phyloP scores from a whole-genome alignment of 2,113 vertebrate species.

The Lasiurus cinereus region DNA sequence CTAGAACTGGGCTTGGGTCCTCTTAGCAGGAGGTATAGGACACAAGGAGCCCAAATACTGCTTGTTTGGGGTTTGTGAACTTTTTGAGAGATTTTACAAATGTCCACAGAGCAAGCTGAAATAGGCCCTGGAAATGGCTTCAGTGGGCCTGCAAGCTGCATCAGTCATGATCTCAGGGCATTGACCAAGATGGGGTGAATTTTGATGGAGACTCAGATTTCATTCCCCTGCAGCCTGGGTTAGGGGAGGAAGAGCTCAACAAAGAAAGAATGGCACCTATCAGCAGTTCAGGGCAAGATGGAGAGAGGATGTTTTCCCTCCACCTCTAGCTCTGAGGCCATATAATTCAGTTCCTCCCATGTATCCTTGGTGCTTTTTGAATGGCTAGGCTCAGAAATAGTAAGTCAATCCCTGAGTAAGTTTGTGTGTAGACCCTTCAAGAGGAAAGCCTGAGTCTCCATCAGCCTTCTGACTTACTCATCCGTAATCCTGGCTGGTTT shows the following conservation, averaged over 20 bases:
- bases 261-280: neutral
- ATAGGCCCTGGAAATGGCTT: neutral
- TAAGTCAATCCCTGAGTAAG: neutral
- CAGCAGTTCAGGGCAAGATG: neutral
- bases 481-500: neutral
- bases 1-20: neutral
- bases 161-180: neutral
- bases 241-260: neutral
- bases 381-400: neutral
- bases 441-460: neutral
- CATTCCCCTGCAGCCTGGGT: neutral
- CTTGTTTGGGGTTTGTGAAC: neutral
- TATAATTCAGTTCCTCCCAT: neutral
- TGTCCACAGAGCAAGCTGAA: neutral
- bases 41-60: neutral
- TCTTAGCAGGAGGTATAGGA: neutral
- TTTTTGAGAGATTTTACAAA: neutral
- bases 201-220: neutral
- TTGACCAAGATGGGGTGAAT: neutral
- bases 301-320: neutral
- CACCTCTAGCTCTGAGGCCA: neutral
- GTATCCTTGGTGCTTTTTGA: neutral
- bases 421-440: neutral
- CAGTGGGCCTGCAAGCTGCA: neutral
- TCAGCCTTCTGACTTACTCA: neutral